phyloP scores from a whole-genome alignment of 2,113 vertebrate species.

The Poecile atricapillus region DNA sequence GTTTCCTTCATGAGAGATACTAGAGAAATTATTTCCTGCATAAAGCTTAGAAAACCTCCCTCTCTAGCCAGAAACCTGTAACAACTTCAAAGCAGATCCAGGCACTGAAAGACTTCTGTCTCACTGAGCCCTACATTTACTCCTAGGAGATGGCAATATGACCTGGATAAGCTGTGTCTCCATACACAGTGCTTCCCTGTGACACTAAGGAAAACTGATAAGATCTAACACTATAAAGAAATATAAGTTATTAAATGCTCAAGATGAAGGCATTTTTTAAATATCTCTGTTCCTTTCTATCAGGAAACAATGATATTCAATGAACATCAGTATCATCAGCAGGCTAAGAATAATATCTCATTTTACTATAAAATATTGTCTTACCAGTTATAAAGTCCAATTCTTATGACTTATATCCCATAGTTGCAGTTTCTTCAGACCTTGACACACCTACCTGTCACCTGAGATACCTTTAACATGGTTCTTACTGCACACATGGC shows the following conservation, averaged over 20 bases:
- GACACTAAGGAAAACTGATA: background rate
- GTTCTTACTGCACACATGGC: background rate
- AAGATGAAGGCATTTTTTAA: background rate
- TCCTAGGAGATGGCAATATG: background rate
- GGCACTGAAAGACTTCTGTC: background rate
- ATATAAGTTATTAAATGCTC: background rate
- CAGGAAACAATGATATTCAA: no score
- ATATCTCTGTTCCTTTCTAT: background rate
- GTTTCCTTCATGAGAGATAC: background rate
- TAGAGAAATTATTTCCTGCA: background rate
- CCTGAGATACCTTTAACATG: background rate
- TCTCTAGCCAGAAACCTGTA: background rate
- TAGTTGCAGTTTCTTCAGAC: background rate
- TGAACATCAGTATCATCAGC: background rate
- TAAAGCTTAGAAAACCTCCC: background rate
- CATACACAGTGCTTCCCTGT: background rate
- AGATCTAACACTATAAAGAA: background rate
- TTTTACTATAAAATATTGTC: background rate
- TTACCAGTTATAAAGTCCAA: background rate
- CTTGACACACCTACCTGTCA: background rate
- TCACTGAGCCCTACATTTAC: background rate
- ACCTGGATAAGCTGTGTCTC: background rate
- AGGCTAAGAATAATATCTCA: background rate
- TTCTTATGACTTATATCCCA: background rate
- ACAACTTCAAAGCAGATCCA: background rate